Evolutionary conservation across 2,888 invertebrate genomes (phyloP).

Genomic region (Siphlonurus alternatus): DNA sequence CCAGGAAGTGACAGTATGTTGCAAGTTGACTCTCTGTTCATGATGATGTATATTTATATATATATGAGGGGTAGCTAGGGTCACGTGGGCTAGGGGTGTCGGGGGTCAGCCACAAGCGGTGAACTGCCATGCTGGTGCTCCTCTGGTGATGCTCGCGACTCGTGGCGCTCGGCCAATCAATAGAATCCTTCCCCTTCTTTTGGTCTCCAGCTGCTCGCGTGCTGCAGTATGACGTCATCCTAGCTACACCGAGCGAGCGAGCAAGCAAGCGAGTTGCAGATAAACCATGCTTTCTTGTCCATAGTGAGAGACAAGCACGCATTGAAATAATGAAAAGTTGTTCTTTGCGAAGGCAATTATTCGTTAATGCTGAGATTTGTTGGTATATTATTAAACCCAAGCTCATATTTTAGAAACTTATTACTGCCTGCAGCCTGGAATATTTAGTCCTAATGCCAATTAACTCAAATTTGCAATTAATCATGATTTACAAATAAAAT

Average conservation of each 20-base stretch:
- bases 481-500: too few species aligned
- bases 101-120: background rate
- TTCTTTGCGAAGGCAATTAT: too few species aligned
- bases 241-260: background rate
- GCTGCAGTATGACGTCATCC: constrained; percentile 2
- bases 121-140: background rate
- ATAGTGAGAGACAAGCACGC: too few species aligned
- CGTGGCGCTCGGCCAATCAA: background rate
- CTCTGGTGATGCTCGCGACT: background rate
- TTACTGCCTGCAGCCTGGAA: too few species aligned
- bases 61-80: background rate
- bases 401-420: too few species aligned
- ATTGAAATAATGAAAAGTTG: too few species aligned
- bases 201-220: background rate
- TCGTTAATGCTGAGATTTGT: too few species aligned
- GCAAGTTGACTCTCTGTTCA: background rate
- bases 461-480: too few species aligned
- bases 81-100: background rate
- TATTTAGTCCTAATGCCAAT: too few species aligned
- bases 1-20: too few species aligned
- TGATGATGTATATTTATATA: background rate
- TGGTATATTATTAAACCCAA: too few species aligned
- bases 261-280: background rate
- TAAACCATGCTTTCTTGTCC: background rate
- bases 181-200: background rate